Base-by-base conservation (phyloP, 1,140 invertebrate species). In the Vollenhovia emeryi region DNA sequence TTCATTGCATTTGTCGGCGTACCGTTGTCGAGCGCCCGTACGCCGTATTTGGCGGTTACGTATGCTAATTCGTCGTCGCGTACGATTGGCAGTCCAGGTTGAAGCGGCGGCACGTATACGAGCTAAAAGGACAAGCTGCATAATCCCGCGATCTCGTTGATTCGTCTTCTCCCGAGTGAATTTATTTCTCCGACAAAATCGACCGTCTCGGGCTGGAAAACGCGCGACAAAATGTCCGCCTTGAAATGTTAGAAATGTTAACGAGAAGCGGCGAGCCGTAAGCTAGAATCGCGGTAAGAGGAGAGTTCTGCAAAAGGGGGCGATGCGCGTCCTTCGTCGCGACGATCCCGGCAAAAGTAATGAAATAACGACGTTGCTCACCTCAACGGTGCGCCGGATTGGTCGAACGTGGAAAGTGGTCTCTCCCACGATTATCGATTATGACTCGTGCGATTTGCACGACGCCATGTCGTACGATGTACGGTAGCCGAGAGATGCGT, bases 11-110 rank as follows among this genome's bases (percentile, higher is more conserved):
- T 91, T 90, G 88, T 90, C 88, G 90, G 91, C 86, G 73, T 64
- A 57, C 66, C 87, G 86, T 88, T 88, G 85, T 83, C 89, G 88
- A 92, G 87, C n/a, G n/a, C n/a, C 84, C 80, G 85, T 18, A 27
- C 79, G 69, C 93, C 93, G 90, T 94, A 94, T 94, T 93, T 92
- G 93, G 93, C 79, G 80, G 83, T 48, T 76, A 87, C 91, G 68
- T 90, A 94, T 93, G 93, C 93, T 94, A 93, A 94, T 93, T 75
- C 76, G 52, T n/a, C 40, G 68, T 66, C 69, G 36, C 40, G 57
- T 43, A 36, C 76, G 88, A 90, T 89, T 90, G 89, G 80, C 88
- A 89, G 85, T 36, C 74, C 40, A 50, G 27, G 18, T 52, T 79
- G 59, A 79, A 64, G 45, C 71, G 83, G 18, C 50, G 74, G 59